These are phyloP conservation scores for Euspilapteryx auroguttella DNA, from an alignment of 2,888 invertebrate genomes.

Conservation along the genomic window DNA sequence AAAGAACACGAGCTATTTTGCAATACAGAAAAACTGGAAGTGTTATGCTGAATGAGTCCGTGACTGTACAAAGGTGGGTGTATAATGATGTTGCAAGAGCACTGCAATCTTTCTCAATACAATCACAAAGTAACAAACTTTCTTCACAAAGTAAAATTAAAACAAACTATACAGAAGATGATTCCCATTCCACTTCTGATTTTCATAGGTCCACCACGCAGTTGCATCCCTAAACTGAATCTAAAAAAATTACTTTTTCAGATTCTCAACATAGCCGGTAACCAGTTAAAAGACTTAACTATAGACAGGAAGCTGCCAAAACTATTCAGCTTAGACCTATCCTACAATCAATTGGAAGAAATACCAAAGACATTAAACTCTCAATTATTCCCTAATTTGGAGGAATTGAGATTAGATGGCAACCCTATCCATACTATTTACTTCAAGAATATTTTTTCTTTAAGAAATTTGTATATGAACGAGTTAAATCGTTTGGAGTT, in stretches of 20 bases:
- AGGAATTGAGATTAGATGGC: constrained; percentile 49
- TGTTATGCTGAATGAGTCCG: too few relatives aligned
- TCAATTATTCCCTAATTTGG: constrained; percentile 44
- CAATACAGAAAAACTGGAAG: too few relatives aligned
- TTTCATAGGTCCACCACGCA: too few relatives aligned
- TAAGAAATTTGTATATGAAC: constrained; percentile 43
- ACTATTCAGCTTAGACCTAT: constrained; percentile 48
- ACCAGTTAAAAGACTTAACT: constrained; percentile 41
- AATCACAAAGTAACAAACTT: too few relatives aligned
- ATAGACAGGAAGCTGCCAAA: constrained; percentile 37
- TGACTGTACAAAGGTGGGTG: too few relatives aligned
- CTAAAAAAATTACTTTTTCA: constrained; percentile 24
- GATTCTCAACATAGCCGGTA: constrained; percentile 44
- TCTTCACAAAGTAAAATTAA: too few relatives aligned
- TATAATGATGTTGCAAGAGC: too few relatives aligned
- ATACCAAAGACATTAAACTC: constrained; percentile 43
- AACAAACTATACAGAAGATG: too few relatives aligned
- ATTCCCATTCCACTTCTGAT: too few relatives aligned
- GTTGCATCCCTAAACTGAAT: too few relatives aligned
- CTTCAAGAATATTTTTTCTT: constrained; percentile 40
- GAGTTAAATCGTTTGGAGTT: constrained; percentile 25
- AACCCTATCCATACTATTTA: constrained; percentile 50
- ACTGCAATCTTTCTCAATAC: too few relatives aligned
- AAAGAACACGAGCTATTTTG: too few relatives aligned
- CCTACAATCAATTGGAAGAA: constrained; percentile 42